Base-by-base conservation (phyloP, 2,888 invertebrate species). In the Agrotis puta region DNA sequence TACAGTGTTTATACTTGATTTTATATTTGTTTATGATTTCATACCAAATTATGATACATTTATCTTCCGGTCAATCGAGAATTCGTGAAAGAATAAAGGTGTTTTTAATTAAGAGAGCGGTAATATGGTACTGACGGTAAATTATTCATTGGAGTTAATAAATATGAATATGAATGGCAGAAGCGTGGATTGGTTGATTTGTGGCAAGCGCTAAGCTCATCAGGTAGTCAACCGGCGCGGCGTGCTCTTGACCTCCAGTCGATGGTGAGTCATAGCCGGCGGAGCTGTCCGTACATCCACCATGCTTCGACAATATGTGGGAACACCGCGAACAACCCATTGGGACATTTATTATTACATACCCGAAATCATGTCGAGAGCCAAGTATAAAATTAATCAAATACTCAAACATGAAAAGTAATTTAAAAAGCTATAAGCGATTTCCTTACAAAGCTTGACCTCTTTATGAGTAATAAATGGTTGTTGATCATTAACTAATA, bases 171-270 rank as follows among this genome's bases (percentile, higher is more conserved):
- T 57, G 27, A 48, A 65, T 68, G 64, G 67, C 62, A 70, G 51
- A 79, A 77, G 68, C 66, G 74, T 71, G 63, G 64, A 57, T 54
- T 79, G 54, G 64, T 80, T 82, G 85, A 81, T 87, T 93, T 92
- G 92, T 88, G 93, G 91, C 93, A 92, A 89, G 88, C 91, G 89
- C 88, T 86, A 90, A 90, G 85, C 92, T 92, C 92, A 92, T 93
- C 92, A 92, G 91, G 91, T 89, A 93, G 92, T 91, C 92, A 87
- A 87, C 74, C 88, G 86, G 87, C 88, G 89, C 85, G 85, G 88
- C 91, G 92, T 94, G 95, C 92, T 94, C 95, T 95, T 95, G 95
- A 95, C 95, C 95, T 90, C 93, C 87, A 88, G 82, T 81, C 84
- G 81, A 81, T 88, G 88, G 87, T 93, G 94, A 95, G 86, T 94